Conservation (phyloP, 2,888 invertebrate genomes). For the Nomada lathburiana region DNA sequence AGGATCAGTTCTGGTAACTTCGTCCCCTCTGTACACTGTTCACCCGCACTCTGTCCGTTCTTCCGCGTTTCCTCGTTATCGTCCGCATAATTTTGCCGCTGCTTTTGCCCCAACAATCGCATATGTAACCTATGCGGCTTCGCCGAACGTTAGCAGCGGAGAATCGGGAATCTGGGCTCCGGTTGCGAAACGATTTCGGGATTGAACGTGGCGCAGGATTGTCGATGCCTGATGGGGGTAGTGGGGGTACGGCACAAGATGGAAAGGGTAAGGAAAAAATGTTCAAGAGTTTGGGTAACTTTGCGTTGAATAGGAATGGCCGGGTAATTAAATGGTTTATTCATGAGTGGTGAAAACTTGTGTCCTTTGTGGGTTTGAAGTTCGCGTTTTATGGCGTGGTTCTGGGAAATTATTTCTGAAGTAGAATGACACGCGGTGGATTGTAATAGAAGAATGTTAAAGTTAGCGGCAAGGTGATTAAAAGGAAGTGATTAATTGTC, state of each 20-base stretch:
- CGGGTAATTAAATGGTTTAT: constrained; percentile 2
- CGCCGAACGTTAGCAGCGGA: too few species aligned
- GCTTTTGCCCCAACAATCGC: constrained; percentile 35
- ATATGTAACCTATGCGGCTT: background rate
- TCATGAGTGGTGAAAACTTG: constrained; percentile 14
- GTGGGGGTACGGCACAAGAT: too few species aligned
- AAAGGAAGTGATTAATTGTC: too few species aligned
- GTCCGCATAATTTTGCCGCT: constrained; percentile 59
- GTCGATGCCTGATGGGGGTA: background rate
- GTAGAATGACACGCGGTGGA: too few species aligned
- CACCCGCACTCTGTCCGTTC: background rate
- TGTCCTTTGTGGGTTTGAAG: too few species aligned
- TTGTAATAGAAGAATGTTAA: too few species aligned
- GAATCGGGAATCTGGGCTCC: constrained; percentile 11
- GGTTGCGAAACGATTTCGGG: background rate
- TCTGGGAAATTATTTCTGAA: too few species aligned
- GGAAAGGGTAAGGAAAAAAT: too few species aligned
- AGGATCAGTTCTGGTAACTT: constrained; percentile 65
- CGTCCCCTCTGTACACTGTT: constrained; percentile 45
- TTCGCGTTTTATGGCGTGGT: too few species aligned
- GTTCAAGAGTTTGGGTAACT: constrained; percentile 9
- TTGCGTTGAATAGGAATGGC: constrained; percentile 1
- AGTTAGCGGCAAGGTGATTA: too few species aligned
- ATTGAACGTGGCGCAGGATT: constrained; percentile 34
- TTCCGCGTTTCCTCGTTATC: constrained; percentile 39